Conservation (phyloP, 2,113 vertebrate species). For the Pimephales promelas region DNA sequence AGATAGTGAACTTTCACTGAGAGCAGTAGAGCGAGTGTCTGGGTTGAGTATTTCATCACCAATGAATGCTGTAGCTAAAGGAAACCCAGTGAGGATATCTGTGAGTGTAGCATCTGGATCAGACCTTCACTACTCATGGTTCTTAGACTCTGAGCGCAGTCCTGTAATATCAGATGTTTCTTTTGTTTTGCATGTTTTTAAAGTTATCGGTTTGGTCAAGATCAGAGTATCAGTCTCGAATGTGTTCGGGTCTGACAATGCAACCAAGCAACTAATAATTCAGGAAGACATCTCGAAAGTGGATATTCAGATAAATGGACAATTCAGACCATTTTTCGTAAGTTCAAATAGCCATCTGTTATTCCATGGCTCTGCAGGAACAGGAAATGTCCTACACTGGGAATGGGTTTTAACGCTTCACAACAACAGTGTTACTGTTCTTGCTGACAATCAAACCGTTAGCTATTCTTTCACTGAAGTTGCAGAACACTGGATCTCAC, state of each 20-base stretch:
- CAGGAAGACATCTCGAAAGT: constrained; percentile 71
- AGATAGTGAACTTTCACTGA: constrained; percentile 56
- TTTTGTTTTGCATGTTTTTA: constrained; percentile 67
- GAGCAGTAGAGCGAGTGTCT: constrained; percentile 65
- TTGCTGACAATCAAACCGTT: constrained; percentile 54
- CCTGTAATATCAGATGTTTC: constrained; percentile 57
- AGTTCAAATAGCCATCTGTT: constrained; percentile 47
- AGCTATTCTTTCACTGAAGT: constrained; percentile 61
- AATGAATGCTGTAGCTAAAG: constrained; percentile 54
- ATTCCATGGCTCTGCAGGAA: constrained; percentile 58
- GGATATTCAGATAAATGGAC: constrained; percentile 65
- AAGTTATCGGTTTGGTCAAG: constrained; percentile 55
- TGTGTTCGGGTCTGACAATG: constrained; percentile 62
- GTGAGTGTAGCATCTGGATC: constrained; percentile 67
- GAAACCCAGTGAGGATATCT: constrained; percentile 66
- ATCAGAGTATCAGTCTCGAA: constrained; percentile 73
- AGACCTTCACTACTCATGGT: constrained; percentile 74
- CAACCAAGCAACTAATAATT: constrained; percentile 65
- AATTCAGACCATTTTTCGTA: constrained; percentile 62
- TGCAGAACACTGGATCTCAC: constrained; percentile 65
- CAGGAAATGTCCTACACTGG: constrained; percentile 72
- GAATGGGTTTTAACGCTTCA: constrained; percentile 63
- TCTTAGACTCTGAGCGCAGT: constrained; percentile 43
- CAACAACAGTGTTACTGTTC: neutral
- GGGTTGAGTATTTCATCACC: constrained; percentile 58